phyloP scores from a whole-genome alignment of 2,113 vertebrate genomes.

The Oxyura jamaicensis region DNA sequence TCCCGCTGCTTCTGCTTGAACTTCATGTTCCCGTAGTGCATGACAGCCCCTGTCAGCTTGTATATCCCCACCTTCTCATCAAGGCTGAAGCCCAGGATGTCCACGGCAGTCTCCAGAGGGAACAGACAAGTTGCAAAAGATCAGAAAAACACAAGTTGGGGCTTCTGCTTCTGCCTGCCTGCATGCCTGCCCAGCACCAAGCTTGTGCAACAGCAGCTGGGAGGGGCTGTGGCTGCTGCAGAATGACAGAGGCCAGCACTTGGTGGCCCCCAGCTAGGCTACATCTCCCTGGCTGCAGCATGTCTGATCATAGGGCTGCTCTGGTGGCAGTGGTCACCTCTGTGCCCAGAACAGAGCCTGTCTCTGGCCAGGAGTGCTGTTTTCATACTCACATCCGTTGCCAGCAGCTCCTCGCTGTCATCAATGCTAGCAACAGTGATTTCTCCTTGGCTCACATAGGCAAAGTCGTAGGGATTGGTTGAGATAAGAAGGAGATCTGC shows the following conservation, averaged over 20 bases:
- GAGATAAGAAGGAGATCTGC: conserved; percentile 86
- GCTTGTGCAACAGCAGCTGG: fast-evolving
- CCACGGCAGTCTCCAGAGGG: conserved; percentile 73
- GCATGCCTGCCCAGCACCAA: fast-evolving
- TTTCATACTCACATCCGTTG: conserved; percentile 75
- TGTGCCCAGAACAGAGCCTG: neutral
- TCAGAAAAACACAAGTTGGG: too few relatives aligned
- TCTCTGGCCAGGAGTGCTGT: too few relatives aligned
- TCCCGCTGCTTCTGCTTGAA: conserved; percentile 67
- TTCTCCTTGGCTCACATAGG: conserved; percentile 81
- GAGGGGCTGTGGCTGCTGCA: fast-evolving
- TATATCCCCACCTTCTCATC: conserved; percentile 61
- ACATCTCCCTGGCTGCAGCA: neutral
- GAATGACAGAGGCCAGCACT: neutral
- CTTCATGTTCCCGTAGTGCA: conserved; percentile 61
- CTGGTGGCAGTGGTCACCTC: too few relatives aligned
- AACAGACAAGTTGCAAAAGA: neutral
- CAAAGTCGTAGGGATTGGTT: conserved; percentile 86
- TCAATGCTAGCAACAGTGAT: conserved; percentile 83
- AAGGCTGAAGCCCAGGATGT: conserved; percentile 71
- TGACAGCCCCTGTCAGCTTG: conserved; percentile 45
- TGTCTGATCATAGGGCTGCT: fast-evolving
- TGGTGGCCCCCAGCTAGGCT: neutral
- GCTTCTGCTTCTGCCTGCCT: neutral
- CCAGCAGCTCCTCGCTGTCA: conserved; percentile 77